phyloP scores from a whole-genome alignment of 1,140 invertebrate genomes.

The Caenorhabditis brenneri region DNA sequence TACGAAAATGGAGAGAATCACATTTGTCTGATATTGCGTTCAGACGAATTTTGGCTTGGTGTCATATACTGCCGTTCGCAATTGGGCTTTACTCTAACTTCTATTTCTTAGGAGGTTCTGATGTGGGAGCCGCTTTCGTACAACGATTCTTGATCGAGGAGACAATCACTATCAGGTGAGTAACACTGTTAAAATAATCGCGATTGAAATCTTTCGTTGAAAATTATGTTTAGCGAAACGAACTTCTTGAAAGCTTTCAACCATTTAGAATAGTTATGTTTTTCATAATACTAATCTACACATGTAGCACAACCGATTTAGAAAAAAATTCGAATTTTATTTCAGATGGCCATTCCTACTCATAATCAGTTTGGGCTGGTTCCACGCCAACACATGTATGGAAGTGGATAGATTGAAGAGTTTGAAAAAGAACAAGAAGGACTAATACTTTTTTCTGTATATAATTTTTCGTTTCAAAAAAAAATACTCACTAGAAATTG shows the following conservation, averaged over 20 bases:
- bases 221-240: too few relatives aligned
- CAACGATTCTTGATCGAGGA: constrained; percentile 69
- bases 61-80: constrained; percentile 68
- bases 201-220: too few relatives aligned
- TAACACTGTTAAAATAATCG: background rate
- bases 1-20: constrained; percentile 59
- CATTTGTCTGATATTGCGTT: constrained; percentile 63
- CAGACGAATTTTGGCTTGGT: constrained; percentile 62
- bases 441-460: background rate
- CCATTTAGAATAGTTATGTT: too few relatives aligned
- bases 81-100: constrained; percentile 71
- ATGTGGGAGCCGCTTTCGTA: constrained; percentile 68
- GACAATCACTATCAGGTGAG: constrained; percentile 65
- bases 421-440: constrained; percentile 34
- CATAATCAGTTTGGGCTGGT: constrained; percentile 66
- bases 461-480: background rate
- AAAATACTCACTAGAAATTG: constrained; percentile 45
- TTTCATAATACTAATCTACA: too few relatives aligned
- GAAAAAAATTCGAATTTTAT: too few relatives aligned
- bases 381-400: constrained; percentile 64
- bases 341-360: constrained; percentile 65
- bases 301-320: too few relatives aligned
- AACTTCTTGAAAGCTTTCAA: too few relatives aligned
- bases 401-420: constrained; percentile 53
- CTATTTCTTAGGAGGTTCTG: constrained; percentile 68